These are phyloP conservation scores for Acrobasis repandana DNA, from an alignment of 2,888 invertebrate species.

Conservation along the genomic window DNA sequence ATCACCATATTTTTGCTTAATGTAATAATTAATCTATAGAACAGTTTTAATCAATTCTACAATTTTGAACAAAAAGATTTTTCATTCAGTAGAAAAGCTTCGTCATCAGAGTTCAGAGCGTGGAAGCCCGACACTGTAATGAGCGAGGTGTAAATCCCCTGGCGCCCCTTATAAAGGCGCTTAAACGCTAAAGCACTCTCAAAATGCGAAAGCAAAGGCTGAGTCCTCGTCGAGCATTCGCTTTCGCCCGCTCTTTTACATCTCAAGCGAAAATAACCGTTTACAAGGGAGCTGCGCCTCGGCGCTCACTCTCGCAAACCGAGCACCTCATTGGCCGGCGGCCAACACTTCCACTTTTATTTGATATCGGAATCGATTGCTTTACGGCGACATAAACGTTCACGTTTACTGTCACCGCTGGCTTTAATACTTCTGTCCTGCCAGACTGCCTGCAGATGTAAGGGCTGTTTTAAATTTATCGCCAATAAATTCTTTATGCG, in stretches of 20 bases:
- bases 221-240: slow-evolving; percentile 64
- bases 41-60: neutral
- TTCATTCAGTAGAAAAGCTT: slow-evolving; percentile 19
- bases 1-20: slow-evolving; percentile 38
- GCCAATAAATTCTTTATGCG: slow-evolving; percentile 52
- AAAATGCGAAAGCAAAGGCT: slow-evolving; percentile 65
- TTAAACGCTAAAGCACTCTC: slow-evolving; percentile 64
- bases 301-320: slow-evolving; percentile 48
- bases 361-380: slow-evolving; percentile 69
- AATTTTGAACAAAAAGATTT: slow-evolving; percentile 11
- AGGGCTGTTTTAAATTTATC: slow-evolving; percentile 65
- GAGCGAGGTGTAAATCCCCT: slow-evolving; percentile 59
- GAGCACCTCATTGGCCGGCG: slow-evolving; percentile 66
- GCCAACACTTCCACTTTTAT: slow-evolving; percentile 73
- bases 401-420: slow-evolving; percentile 65
- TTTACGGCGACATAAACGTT: slow-evolving; percentile 71
- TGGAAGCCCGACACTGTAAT: slow-evolving; percentile 44
- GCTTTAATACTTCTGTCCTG: slow-evolving; percentile 59
- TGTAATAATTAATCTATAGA: neutral
- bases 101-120: slow-evolving; percentile 33
- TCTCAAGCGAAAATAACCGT: slow-evolving; percentile 63
- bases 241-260: slow-evolving; percentile 69
- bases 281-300: slow-evolving; percentile 57
- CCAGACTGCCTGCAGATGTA: slow-evolving; percentile 49
- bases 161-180: slow-evolving; percentile 54